Conservation (phyloP, 1,140 invertebrate genomes). For the Agrypnia vestita region DNA sequence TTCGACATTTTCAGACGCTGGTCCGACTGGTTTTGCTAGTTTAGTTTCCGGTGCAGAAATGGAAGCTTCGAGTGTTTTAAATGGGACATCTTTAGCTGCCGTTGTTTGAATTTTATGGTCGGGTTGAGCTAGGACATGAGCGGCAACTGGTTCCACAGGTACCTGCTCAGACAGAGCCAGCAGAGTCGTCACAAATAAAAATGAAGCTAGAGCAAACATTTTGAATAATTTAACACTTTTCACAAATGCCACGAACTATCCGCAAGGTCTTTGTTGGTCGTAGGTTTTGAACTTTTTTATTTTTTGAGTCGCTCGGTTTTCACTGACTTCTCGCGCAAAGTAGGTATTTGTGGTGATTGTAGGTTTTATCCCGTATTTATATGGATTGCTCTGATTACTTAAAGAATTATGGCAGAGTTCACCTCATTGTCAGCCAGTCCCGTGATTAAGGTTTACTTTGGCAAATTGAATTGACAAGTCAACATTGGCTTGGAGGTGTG, state of each 20-base stretch:
- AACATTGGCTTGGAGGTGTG: constrained; percentile 36
- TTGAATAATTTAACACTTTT: constrained; percentile 24
- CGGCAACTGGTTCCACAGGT: constrained; percentile 9
- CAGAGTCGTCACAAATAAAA: constrained; percentile 35
- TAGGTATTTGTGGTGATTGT: not conserved
- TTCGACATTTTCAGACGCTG: too few relatives aligned
- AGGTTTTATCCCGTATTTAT: constrained; percentile 47
- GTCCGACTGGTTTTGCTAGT: too few relatives aligned
- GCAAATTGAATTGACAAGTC: constrained; percentile 58
- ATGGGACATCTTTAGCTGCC: not conserved
- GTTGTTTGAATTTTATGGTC: not conserved
- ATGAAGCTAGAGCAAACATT: constrained; percentile 14
- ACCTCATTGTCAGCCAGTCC: constrained; percentile 43
- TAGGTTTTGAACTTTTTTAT: not conserved
- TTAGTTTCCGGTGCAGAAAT: not conserved
- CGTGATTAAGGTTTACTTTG: constrained; percentile 56
- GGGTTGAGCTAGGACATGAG: not conserved
- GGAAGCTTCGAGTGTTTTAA: not conserved
- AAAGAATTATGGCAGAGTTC: constrained; percentile 48
- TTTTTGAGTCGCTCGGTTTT: not conserved
- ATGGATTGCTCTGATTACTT: constrained; percentile 47
- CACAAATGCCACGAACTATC: not conserved
- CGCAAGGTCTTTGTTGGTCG: too few relatives aligned
- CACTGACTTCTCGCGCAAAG: constrained; percentile 16
- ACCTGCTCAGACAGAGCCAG: constrained; percentile 19